Conservation (phyloP, 1,140 invertebrate genomes). For the Danaus melanippus region DNA sequence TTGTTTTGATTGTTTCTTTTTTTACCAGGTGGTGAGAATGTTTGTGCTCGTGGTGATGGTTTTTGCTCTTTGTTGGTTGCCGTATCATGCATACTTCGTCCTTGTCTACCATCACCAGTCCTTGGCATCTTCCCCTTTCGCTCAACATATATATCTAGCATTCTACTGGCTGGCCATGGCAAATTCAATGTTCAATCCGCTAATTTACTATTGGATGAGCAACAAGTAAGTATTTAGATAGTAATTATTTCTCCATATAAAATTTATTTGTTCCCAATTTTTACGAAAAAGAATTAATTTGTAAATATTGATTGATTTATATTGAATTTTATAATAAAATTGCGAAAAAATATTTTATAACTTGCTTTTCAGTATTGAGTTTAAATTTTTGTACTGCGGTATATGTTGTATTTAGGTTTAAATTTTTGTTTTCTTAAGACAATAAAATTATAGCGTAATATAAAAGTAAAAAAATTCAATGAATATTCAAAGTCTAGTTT, state of each 20-base stretch:
- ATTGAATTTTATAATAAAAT: too few relatives aligned
- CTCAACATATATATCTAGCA: slow-evolving; percentile 84
- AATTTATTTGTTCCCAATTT: too few relatives aligned
- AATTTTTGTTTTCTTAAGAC: too few relatives aligned
- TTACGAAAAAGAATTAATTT: too few relatives aligned
- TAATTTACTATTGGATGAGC: slow-evolving; percentile 95
- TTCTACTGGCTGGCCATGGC: slow-evolving; percentile 95
- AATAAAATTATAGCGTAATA: too few relatives aligned
- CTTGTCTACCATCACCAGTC: slow-evolving; percentile 82
- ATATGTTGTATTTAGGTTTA: too few relatives aligned
- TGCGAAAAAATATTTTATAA: too few relatives aligned
- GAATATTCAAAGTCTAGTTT: too few relatives aligned
- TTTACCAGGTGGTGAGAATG: slow-evolving; percentile 85
- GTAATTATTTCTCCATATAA: neutral
- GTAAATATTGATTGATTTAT: too few relatives aligned
- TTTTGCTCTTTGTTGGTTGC: slow-evolving; percentile 90
- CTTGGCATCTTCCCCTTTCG: slow-evolving; percentile 77
- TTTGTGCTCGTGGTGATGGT: slow-evolving; percentile 85
- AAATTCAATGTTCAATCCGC: slow-evolving; percentile 91
- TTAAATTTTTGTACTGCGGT: too few relatives aligned
- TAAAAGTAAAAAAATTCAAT: too few relatives aligned
- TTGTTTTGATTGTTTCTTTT: neutral
- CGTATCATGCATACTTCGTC: slow-evolving; percentile 90
- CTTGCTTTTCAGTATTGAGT: too few relatives aligned
- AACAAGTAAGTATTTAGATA: slow-evolving; percentile 56